These are phyloP conservation scores for Rugalucina vietnamica DNA, from an alignment of 2,888 invertebrate species.

Conservation along the genomic window DNA sequence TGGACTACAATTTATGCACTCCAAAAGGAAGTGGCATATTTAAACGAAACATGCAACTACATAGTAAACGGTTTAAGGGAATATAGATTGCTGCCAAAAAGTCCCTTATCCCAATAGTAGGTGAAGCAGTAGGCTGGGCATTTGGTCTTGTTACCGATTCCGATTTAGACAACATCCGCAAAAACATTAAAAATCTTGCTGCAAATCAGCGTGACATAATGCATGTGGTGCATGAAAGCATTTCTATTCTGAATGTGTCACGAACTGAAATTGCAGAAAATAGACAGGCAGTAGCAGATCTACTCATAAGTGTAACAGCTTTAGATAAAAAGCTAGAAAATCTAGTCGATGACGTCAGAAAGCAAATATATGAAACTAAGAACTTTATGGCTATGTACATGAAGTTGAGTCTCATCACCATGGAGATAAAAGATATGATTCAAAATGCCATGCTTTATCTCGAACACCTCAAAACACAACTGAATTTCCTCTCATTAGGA, in stretches of 20 bases:
- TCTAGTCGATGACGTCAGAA: neutral
- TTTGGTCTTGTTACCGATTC: slow-evolving; percentile 29
- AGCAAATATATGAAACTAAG: neutral
- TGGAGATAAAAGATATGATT: slow-evolving; percentile 8
- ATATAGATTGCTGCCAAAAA: neutral
- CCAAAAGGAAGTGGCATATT: neutral
- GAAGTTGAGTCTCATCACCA: slow-evolving; percentile 10
- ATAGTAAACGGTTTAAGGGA: neutral
- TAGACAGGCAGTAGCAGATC: slow-evolving; percentile 14
- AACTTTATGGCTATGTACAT: slow-evolving; percentile 25
- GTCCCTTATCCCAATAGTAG: no score
- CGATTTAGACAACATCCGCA: slow-evolving; percentile 27
- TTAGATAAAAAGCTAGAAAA: neutral
- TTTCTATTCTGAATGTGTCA: slow-evolving; percentile 29
- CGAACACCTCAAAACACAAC: slow-evolving; percentile 15
- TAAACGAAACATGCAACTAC: neutral
- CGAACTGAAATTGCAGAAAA: slow-evolving; percentile 21
- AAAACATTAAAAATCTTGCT: slow-evolving; percentile 23
- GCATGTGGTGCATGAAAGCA: slow-evolving; percentile 14
- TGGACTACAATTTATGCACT: neutral
- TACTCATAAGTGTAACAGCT: neutral
- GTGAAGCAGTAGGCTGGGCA: slow-evolving; percentile 5
- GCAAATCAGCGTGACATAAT: slow-evolving; percentile 28
- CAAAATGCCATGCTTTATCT: slow-evolving; percentile 3
- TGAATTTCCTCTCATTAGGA: slow-evolving; percentile 4